These are phyloP conservation scores for Syrista parreyssii DNA, from an alignment of 2,888 invertebrate species.

Conservation along the genomic window DNA sequence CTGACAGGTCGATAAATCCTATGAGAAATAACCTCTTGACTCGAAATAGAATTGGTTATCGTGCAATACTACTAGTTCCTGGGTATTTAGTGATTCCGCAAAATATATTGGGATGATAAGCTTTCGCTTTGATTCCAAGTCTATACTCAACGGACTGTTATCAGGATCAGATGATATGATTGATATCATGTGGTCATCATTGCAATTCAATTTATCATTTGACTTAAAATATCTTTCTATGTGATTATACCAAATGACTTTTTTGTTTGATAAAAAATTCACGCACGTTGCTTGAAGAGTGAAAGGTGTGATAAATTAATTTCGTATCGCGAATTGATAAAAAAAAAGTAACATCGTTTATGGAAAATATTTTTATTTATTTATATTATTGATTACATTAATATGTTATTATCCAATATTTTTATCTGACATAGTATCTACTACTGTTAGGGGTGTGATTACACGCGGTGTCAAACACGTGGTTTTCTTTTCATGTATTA, in stretches of 20 bases:
- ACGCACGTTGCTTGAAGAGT: background rate
- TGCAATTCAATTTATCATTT: background rate
- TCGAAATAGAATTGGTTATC: background rate
- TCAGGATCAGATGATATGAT: background rate
- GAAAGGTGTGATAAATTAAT: background rate
- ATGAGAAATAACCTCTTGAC: background rate
- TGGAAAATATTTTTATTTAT: background rate
- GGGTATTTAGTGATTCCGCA: background rate
- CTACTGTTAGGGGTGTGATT: background rate
- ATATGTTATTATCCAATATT: background rate
- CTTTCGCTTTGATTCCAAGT: background rate
- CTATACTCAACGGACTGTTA: background rate
- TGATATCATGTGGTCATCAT: background rate
- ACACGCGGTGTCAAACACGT: background rate
- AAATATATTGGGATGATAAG: background rate
- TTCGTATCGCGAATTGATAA: background rate
- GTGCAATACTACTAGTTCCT: background rate
- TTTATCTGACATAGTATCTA: background rate
- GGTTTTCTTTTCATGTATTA: background rate
- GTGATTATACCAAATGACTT: background rate
- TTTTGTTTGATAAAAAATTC: background rate
- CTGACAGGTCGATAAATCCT: background rate
- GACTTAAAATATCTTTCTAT: background rate
- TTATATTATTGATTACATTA: background rate
- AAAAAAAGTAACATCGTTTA: background rate